phyloP scores from a whole-genome alignment of 2,113 vertebrate genomes.

The Cyanoderma ruficeps region DNA sequence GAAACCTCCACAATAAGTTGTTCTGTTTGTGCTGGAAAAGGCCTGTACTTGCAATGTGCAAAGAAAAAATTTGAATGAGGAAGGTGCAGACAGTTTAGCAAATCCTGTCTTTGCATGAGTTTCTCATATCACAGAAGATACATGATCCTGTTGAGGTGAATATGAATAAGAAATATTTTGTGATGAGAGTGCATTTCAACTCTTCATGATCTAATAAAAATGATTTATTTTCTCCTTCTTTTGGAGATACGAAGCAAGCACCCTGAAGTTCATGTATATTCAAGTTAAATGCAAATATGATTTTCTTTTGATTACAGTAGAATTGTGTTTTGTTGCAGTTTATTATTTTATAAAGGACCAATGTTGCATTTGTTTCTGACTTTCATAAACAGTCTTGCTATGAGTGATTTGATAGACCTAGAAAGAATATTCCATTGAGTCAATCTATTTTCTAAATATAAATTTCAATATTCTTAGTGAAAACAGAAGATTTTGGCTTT shows the following conservation, averaged over 20 bases:
- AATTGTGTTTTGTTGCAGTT: not conserved
- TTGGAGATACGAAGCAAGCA: not conserved
- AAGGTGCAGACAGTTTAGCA: not conserved
- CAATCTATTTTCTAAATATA: not conserved
- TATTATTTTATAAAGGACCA: not conserved
- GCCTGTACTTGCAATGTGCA: too few species aligned
- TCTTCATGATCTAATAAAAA: not conserved
- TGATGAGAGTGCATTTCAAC: not conserved
- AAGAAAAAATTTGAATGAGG: not conserved
- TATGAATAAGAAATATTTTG: not conserved
- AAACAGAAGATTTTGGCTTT: not conserved
- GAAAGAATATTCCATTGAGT: not conserved
- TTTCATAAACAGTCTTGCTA: not conserved
- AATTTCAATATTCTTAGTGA: not conserved
- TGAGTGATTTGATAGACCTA: not conserved
- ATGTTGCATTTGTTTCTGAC: not conserved
- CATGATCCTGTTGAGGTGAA: not conserved
- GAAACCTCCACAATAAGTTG: fast-evolving
- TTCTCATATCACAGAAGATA: not conserved
- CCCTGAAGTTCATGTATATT: not conserved
- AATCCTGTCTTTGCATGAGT: not conserved
- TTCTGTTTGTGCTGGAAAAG: not conserved
- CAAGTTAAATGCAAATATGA: not conserved
- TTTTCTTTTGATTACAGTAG: not conserved
- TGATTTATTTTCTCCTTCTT: not conserved